Base-by-base conservation (phyloP, 1,140 invertebrate species). In the Dendroctonus valens region DNA sequence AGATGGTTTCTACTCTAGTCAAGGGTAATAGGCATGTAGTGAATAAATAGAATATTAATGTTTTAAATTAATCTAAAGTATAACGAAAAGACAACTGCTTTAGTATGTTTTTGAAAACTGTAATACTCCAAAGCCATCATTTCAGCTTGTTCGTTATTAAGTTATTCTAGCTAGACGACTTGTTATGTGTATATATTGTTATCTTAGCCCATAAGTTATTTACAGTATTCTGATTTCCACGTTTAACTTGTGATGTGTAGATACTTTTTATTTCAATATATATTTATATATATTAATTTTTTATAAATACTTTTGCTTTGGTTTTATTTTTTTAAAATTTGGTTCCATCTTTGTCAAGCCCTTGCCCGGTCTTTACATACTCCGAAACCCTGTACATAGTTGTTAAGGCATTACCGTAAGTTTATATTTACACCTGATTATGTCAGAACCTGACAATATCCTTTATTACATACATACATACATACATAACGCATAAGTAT, bases 381-480 rank as follows among this genome's bases (percentile, higher is more conserved):
- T 51, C 37, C 37, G 15, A 12, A 51, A 51, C 14, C 37, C 49
- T 51, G 49, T 12, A 51, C 15, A 7, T 51, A 26, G 15, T 26
- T 51, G 37, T 8, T 7, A 11, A 46, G 8, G 26, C 26, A 26
- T 26, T 26, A 26, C 26, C 26, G 26, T 26, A 26, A 26, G 26
- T 26, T 26, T 26, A 46, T 60, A 12, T 60, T n/a, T 50, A 60
- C 46, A 60, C 59, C 59, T 60, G 42, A 60, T 60, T 49, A 38
- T 60, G 44, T 60, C 59, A 50, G 42, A 26, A 50, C 44, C 14
- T 60, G 59, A 60, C 59, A 60, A 60, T 60, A 60, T 60, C 48
- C 59, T 58, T 46, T 58, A 15, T 14, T 15, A 52, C 15, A 8
- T 26, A 55, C 38, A 41, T 15, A 52, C 15, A 8, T 26, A 55